These are phyloP conservation scores for Tholera decimalis DNA, from an alignment of 2,888 invertebrate genomes.

Conservation along the genomic window DNA sequence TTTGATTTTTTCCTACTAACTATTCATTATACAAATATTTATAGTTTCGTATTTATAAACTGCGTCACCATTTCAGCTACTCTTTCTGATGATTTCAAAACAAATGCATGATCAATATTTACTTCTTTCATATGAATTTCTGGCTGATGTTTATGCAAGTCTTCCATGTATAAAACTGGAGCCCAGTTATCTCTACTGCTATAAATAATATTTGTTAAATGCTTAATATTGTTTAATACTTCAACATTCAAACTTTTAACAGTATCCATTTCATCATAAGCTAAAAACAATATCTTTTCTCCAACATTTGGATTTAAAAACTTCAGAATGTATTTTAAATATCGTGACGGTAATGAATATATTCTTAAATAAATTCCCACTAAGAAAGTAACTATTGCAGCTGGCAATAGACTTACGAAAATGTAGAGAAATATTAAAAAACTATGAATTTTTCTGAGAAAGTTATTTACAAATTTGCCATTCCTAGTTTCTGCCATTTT, in stretches of 20 bases:
- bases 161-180: constrained; percentile 93
- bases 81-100: constrained; percentile 92
- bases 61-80: constrained; percentile 88
- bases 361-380: constrained; percentile 91
- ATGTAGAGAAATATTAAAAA: constrained; percentile 81
- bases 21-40: constrained; percentile 3
- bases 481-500: constrained; percentile 94
- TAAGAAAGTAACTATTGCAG: constrained; percentile 85
- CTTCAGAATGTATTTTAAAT: constrained; percentile 88
- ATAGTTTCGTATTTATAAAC: constrained; percentile 72
- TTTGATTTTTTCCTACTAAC: neutral
- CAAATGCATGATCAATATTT: constrained; percentile 94
- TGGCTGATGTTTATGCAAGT: constrained; percentile 87
- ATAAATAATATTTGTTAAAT: constrained; percentile 93
- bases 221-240: constrained; percentile 92
- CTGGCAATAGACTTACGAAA: constrained; percentile 89
- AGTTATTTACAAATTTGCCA: constrained; percentile 93
- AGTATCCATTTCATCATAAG: constrained; percentile 95
- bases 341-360: constrained; percentile 87
- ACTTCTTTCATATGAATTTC: constrained; percentile 76
- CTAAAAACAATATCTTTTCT: constrained; percentile 93
- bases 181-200: constrained; percentile 96
- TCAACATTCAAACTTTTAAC: constrained; percentile 93
- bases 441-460: constrained; percentile 85
- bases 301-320: constrained; percentile 92